phyloP scores from a whole-genome alignment of 2,797 vertebrate genomes.

The Lemur catta region DNA sequence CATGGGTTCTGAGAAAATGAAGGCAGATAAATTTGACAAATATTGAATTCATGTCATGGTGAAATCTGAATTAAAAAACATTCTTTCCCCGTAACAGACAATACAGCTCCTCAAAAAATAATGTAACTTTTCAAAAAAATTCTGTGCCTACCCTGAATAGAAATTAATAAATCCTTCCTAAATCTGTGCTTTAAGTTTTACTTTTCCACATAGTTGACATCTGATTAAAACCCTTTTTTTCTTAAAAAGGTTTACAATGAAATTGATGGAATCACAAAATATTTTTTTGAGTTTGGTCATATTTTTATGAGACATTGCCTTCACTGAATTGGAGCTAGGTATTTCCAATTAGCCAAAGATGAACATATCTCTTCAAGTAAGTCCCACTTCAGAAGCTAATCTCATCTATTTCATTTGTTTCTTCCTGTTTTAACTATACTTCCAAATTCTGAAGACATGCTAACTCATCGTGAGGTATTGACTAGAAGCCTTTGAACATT shows the following conservation, averaged over 20 bases:
- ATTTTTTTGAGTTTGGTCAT: background rate
- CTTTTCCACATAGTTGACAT: background rate
- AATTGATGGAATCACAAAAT: background rate
- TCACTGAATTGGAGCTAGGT: background rate
- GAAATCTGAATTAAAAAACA: background rate
- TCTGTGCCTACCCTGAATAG: background rate
- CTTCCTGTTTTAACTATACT: conserved; percentile 1
- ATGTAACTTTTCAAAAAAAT: background rate
- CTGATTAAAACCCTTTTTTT: background rate
- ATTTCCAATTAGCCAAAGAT: conserved; percentile 7
- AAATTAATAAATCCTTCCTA: background rate
- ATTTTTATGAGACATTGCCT: background rate
- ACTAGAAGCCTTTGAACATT: background rate
- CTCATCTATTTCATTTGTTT: background rate
- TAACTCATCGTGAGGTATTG: background rate
- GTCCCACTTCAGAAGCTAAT: background rate
- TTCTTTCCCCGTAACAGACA: background rate
- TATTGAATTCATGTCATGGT: background rate
- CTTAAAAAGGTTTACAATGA: background rate
- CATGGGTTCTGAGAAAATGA: background rate
- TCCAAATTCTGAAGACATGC: background rate
- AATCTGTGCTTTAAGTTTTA: background rate
- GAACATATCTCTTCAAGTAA: background rate
- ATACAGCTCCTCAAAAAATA: background rate
- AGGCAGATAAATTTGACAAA: background rate